A percentile compares a stretch with the other conserved stretches of the same genome.
These are phyloP conservation scores for Aphrophora alni DNA, from an alignment of 2,888 invertebrate genomes.

Conservation along the genomic window DNA sequence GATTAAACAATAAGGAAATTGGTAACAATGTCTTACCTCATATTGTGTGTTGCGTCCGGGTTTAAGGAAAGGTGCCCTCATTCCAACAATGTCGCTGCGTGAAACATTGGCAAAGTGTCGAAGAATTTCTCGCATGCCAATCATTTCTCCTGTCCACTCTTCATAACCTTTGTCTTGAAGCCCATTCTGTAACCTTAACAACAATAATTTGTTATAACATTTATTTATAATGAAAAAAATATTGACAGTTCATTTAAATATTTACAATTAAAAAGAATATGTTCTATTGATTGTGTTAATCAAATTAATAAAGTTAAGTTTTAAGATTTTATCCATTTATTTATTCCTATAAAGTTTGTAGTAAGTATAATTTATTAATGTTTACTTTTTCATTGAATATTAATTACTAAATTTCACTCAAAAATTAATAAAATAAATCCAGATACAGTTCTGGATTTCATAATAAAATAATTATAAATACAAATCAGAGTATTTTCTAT, in stretches of 20 bases:
- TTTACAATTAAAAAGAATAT: background rate
- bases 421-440: no score
- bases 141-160: constrained; percentile 94
- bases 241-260: background rate
- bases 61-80: constrained; percentile 88
- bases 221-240: background rate
- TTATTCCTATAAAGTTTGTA: no score
- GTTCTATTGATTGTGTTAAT: no score
- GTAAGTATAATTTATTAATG: no score
- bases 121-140: constrained; percentile 90
- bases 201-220: background rate
- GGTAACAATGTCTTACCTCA: constrained; percentile 77
- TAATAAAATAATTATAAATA: no score
- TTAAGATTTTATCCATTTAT: no score
- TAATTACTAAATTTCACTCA: no score
- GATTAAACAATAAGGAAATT: no score
- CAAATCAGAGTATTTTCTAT: no score
- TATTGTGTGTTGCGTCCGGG: constrained; percentile 93
- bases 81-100: constrained; percentile 81
- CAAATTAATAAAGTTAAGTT: no score
- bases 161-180: constrained; percentile 90
- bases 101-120: constrained; percentile 82
- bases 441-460: no score
- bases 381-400: no score
- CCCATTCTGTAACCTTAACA: constrained; percentile 72